These are phyloP conservation scores for Eurystomus glaucurus DNA, from an alignment of 2,797 vertebrate genomes.

Conservation along the genomic window DNA sequence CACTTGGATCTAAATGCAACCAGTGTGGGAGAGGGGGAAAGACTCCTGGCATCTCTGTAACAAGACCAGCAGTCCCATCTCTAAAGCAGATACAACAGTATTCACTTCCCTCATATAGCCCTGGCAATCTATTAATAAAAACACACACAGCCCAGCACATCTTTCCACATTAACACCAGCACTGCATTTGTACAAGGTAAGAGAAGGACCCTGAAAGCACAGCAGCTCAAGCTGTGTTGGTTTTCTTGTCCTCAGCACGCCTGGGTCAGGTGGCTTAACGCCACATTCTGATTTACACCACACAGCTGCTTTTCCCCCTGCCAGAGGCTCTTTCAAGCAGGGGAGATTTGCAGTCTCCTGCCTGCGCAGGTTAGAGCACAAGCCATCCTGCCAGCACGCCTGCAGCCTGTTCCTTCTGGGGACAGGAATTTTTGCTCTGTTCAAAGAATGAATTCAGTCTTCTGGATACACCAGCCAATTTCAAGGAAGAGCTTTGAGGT, in stretches of 20 bases:
- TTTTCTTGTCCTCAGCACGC: neutral
- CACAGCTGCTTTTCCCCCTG: neutral
- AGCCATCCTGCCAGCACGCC: neutral
- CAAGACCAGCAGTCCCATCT: neutral
- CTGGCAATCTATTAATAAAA: neutral
- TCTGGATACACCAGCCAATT: neutral
- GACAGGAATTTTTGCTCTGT: neutral
- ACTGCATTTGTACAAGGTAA: neutral
- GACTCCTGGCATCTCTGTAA: neutral
- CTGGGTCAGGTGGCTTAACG: neutral
- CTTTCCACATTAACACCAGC: neutral
- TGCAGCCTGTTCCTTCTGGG: neutral
- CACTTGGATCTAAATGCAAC: neutral
- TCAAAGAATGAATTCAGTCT: neutral
- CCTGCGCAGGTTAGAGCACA: neutral
- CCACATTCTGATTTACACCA: neutral
- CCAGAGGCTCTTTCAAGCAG: neutral
- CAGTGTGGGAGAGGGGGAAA: neutral
- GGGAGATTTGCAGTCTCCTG: neutral
- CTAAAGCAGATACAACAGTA: fast-evolving
- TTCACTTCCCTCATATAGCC: neutral
- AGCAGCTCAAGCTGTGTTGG: neutral
- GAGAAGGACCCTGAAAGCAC: neutral
- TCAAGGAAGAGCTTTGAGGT: neutral
- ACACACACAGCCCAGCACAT: fast-evolving